Evolutionary conservation across 2,888 invertebrate genomes (phyloP), one percentile per base, ranked within the genome.

Genomic region (Nezara viridula): DNA sequence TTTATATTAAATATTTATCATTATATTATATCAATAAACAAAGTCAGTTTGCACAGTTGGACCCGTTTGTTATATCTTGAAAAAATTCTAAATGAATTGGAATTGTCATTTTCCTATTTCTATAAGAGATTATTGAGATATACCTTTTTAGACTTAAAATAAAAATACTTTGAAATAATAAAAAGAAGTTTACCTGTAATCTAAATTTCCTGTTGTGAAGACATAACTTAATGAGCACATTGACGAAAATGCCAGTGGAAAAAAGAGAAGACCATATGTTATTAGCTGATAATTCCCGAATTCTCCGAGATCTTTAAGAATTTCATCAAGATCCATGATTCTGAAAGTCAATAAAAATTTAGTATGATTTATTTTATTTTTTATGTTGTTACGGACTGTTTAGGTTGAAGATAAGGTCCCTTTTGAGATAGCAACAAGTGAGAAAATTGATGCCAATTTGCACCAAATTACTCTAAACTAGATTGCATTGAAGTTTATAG

Each of bases 131-230:
- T 44, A 44, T 44, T 44, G 44, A 44, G 5, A 44, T n/a, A 44
- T 44, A 44, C 44, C 5, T 7, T 44, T 44, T 44, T 44, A 44
- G 44, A 10, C 5, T 19, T 16, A 14, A 40, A 12, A n/a, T 44
- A 81, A n/a, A n/a, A 44, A 81, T 81, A 81, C 12, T 81, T 81
- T 10, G n/a, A n/a, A 81, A 81, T 81, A 44, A 44, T 24, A 5
- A 55, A 85, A 66, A 16, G 77, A 27, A 60, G 90, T 93, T 92
- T 93, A 96, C 96, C 96, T 95, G 93, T 96, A 95, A 73, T 94
- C 94, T 27, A 96, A 93, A 90, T 95, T 94, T 89, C 95, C 95
- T 0, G 96, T 95, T 0, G 96, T 95, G 92, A 96, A 96, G 89
- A 96, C 95, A 92, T 95, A 96, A 85, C 95, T 95, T 91, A 95